Percentiles rank a stretch among this genome's conserved stretches.
phyloP scores from a whole-genome alignment of 2,113 vertebrate species.

The Protobothrops flavoviridis region DNA sequence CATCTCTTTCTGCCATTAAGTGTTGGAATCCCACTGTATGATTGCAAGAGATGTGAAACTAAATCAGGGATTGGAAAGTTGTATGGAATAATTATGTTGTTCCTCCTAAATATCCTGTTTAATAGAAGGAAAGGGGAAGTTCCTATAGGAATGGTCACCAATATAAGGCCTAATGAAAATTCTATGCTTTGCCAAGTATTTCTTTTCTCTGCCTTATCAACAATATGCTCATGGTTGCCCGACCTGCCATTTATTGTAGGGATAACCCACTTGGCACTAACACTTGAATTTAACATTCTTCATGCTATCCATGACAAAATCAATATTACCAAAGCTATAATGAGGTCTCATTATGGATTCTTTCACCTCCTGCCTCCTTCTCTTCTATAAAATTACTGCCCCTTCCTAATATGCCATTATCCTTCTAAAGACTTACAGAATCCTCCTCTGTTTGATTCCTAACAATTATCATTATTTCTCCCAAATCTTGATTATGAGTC shows the following conservation, averaged over 20 bases:
- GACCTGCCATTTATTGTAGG: constrained; percentile 34
- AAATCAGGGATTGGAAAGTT: not conserved
- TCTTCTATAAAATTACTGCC: not conserved
- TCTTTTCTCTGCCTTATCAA: not conserved
- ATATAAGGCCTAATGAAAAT: not conserved
- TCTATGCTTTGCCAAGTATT: not conserved
- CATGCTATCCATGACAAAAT: constrained; percentile 45
- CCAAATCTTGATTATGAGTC: constrained; percentile 26
- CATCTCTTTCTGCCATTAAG: not conserved
- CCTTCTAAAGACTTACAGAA: constrained; percentile 26
- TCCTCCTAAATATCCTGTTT: not conserved
- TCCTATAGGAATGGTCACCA: not conserved
- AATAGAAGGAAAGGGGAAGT: not conserved
- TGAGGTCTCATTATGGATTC: constrained; percentile 48
- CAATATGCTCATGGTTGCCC: not conserved
- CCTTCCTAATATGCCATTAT: constrained; percentile 2
- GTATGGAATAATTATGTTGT: not conserved
- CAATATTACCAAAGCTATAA: constrained; percentile 43
- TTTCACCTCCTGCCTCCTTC: constrained; percentile 30
- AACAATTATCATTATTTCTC: constrained; percentile 37
- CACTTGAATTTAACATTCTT: constrained; percentile 56
- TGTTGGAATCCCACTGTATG: not conserved
- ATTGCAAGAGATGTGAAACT: not conserved
- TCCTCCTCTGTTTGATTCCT: not conserved
- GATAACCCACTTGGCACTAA: constrained; percentile 51